Base-by-base conservation (phyloP, 1,140 invertebrate genomes). In the Zaprionus tsacasi region DNA sequence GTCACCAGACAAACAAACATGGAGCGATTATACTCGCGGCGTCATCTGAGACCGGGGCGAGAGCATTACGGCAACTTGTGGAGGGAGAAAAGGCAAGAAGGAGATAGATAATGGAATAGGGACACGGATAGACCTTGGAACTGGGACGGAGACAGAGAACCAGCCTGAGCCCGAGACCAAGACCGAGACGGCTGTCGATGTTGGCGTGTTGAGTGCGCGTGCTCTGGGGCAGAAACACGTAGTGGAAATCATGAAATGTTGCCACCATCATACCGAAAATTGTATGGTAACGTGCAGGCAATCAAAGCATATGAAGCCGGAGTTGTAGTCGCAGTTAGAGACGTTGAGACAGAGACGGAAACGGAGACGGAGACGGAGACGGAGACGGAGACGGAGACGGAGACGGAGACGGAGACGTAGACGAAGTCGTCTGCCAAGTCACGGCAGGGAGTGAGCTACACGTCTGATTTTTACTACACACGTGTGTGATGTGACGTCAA, bases 241-340 rank as follows among this genome's bases (percentile, higher is more conserved):
- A 91, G 79, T 61, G 78, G 83, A 91, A 91, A 91, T 91, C 88
- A 91, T 91, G 88, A 91, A 91, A 91, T 91, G 88, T 91, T 91
- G 88, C 88, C 81, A 81, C 82, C 88, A 88, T 88, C 83, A 88
- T 88, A 83, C 83, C 85, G 81, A 91, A 87, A 91, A 91, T 88
- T 88, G 83, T 88, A 88, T 81, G 86, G 83, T 79, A 91, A 91
- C 88, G 88, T 91, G 88, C 88, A 83, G 79, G 82, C 88, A 91
- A 91, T 91, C 88, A 91, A 91, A 88, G 88, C 68, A 75, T 73
- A 91, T 79, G 78, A 71, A 74, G 70, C 48, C 67, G 67, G 63
- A 57, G 68, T 52, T 21, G 1, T 21, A 21, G 1, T 21, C 63
- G 40, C 45, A 48, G 50, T 27, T 59, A 58, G 36, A 59, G 25